phyloP scores from a whole-genome alignment of 2,888 invertebrate species.

The Melinopterus prodromus region DNA sequence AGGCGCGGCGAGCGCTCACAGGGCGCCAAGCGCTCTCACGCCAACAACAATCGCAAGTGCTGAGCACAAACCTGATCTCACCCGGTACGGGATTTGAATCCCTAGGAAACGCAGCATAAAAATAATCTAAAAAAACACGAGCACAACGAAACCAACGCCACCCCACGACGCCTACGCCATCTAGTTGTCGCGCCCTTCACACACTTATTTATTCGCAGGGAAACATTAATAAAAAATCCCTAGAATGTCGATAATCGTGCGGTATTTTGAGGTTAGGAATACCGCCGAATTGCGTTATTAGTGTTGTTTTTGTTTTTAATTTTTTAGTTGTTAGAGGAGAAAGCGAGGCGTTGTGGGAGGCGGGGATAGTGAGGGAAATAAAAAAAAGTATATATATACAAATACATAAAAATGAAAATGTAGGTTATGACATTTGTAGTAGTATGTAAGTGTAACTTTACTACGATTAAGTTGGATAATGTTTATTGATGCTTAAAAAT shows the following conservation, averaged over 20 bases:
- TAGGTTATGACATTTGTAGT: neutral
- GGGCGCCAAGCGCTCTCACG: constrained; percentile 60
- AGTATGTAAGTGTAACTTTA: neutral
- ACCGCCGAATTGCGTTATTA: constrained; percentile 28
- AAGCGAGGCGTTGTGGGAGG: neutral
- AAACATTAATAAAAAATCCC: constrained; percentile 57
- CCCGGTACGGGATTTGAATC: constrained; percentile 21
- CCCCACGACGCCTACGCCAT: neutral
- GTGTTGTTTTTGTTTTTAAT: neutral
- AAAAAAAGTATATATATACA: neutral
- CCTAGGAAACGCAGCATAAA: neutral
- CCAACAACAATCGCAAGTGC: constrained; percentile 66
- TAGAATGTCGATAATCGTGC: constrained; percentile 33
- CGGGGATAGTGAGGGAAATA: neutral
- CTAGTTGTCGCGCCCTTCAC: constrained; percentile 12
- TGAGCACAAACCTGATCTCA: constrained; percentile 57
- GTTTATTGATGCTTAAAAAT: neutral
- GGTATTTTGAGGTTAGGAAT: constrained; percentile 9
- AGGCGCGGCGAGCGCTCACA: constrained; percentile 61
- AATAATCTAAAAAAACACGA: constrained; percentile 5
- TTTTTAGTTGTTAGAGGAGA: neutral
- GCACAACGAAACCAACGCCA: neutral
- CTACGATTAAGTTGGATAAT: neutral
- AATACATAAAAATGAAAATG: neutral
- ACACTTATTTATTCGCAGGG: constrained; percentile 43